phyloP scores from a whole-genome alignment of 1,140 invertebrate genomes.

The Lutraria rhynchaena region DNA sequence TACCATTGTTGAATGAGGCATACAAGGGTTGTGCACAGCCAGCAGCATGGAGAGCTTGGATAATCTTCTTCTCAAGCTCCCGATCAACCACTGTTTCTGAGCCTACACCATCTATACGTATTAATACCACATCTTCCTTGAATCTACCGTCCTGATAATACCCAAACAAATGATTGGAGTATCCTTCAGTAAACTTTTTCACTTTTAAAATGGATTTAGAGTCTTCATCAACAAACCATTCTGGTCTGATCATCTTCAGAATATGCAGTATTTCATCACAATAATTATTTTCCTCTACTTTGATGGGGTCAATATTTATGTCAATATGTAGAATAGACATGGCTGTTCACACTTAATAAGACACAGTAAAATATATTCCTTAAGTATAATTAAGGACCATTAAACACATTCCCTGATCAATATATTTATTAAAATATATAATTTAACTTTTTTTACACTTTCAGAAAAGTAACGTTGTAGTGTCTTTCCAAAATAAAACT shows the following conservation, averaged over 20 bases:
- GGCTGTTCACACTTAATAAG: no score
- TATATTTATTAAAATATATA: no score
- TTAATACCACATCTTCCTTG: neutral
- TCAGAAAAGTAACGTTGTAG: no score
- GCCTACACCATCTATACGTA: neutral
- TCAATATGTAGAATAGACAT: constrained; percentile 20
- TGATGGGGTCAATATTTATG: constrained; percentile 12
- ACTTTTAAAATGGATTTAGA: neutral
- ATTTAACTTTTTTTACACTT: no score
- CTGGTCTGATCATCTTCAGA: constrained; percentile 24
- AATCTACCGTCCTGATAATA: neutral
- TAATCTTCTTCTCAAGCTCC: neutral
- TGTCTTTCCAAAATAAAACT: no score
- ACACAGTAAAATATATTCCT: no score
- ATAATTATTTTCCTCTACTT: constrained; percentile 25
- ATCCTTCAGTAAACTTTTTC: neutral
- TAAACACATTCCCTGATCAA: no score
- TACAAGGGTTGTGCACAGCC: neutral
- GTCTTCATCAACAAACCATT: constrained; percentile 2
- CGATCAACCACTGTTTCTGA: neutral
- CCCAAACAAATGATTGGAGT: neutral
- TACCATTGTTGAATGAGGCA: neutral
- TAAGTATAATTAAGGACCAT: no score
- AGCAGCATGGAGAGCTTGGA: neutral
- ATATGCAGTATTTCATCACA: constrained; percentile 16